A percentile compares a stretch with the other conserved stretches of the same genome.
phyloP scores from a whole-genome alignment of 2,113 vertebrate genomes.

The Circaetus cinerascens region DNA sequence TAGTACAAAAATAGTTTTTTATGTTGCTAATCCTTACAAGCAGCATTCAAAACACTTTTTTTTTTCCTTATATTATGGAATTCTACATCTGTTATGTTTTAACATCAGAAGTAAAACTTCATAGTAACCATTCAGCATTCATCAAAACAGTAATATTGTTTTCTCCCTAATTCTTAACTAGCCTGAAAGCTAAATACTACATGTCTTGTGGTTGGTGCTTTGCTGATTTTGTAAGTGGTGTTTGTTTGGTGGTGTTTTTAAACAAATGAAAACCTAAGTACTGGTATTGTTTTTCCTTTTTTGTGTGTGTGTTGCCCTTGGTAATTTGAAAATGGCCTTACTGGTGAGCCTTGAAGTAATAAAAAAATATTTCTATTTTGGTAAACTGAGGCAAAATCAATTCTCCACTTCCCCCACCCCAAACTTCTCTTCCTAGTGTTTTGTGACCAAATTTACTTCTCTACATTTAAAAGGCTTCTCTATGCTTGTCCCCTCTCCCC shows the following conservation, averaged over 20 bases:
- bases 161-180: neutral
- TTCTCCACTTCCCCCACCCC: too few relatives aligned
- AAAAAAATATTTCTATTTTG: neutral
- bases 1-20: conserved; percentile 5
- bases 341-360: neutral
- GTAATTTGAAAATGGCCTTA: neutral
- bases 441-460: neutral
- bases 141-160: neutral
- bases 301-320: neutral
- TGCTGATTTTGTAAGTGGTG: neutral
- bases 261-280: neutral
- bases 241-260: neutral
- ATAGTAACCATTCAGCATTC: neutral
- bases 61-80: neutral
- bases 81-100: neutral
- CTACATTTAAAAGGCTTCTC: neutral
- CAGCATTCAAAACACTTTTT: neutral
- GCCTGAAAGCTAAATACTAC: neutral
- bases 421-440: neutral
- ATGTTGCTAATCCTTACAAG: neutral
- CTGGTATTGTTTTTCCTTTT: neutral
- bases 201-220: neutral
- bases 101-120: neutral
- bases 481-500: neutral
- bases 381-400: neutral